phyloP scores from a whole-genome alignment of 2,888 invertebrate genomes.

The Andrena dorsata region DNA sequence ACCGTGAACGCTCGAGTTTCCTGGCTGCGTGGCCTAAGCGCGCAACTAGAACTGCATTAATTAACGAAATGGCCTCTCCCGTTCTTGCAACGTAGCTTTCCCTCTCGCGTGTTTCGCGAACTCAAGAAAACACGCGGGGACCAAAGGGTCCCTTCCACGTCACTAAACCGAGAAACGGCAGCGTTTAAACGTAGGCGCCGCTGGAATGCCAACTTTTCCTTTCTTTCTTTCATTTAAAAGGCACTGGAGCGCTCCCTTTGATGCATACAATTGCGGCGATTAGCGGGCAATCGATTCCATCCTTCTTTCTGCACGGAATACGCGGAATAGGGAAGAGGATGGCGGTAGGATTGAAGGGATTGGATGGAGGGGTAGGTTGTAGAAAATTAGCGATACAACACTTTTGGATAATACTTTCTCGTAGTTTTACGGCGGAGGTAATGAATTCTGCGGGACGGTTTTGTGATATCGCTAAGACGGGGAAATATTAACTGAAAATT shows the following conservation, averaged over 20 bases:
- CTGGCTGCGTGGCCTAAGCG: constrained; percentile 17
- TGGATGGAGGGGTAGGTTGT: too few relatives aligned
- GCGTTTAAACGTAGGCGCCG: constrained; percentile 28
- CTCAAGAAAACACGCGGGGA: constrained; percentile 29
- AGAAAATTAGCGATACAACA: too few relatives aligned
- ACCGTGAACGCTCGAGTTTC: constrained; percentile 11
- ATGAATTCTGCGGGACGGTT: too few relatives aligned
- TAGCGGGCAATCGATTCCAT: constrained; percentile 41
- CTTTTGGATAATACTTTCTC: too few relatives aligned
- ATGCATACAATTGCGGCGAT: constrained; percentile 21
- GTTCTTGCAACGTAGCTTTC: constrained; percentile 17
- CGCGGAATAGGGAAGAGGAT: neutral
- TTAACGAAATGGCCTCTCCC: constrained; percentile 46
- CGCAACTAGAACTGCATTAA: constrained; percentile 62
- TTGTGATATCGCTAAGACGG: too few relatives aligned
- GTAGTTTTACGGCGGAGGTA: too few relatives aligned
- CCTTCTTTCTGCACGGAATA: neutral
- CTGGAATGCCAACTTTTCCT: constrained; percentile 28
- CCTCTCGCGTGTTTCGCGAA: constrained; percentile 19
- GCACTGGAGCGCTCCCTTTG: constrained; percentile 32
- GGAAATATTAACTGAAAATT: too few relatives aligned
- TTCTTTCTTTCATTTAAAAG: constrained; percentile 33
- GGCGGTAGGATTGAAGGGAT: neutral
- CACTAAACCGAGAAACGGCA: constrained; percentile 29
- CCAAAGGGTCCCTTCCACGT: constrained; percentile 31